Conservation (phyloP, 2,888 invertebrate species). For the Anoncus sp. region DNA sequence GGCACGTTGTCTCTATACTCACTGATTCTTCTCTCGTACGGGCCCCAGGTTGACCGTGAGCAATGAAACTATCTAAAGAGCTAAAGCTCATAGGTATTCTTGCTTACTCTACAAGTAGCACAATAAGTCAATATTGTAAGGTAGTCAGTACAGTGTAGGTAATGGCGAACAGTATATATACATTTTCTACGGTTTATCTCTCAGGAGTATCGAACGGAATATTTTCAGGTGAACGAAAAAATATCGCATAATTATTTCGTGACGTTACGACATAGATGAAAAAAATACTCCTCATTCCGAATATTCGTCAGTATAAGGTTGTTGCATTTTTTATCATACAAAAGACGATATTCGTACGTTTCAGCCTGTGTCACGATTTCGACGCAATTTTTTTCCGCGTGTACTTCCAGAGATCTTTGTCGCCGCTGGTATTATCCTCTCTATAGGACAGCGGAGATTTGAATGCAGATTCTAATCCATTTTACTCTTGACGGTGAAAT, state of each 20-base stretch:
- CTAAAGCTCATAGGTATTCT: slow-evolving; percentile 41
- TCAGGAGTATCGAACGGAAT: not conserved
- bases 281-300: not conserved
- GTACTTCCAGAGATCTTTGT: slow-evolving; percentile 9
- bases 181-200: not conserved
- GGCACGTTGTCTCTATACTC: slow-evolving; percentile 29
- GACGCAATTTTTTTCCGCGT: not conserved
- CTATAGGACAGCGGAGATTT: slow-evolving; percentile 1
- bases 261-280: not conserved
- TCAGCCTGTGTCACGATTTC: not conserved
- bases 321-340: not conserved
- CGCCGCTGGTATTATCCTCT: slow-evolving; percentile 15
- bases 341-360: not conserved
- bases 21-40: slow-evolving; percentile 47
- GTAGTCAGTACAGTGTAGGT: not conserved
- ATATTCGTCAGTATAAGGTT: too few relatives aligned
- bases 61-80: slow-evolving; percentile 59
- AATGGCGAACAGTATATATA: not conserved
- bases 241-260: not conserved
- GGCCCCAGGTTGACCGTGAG: slow-evolving; percentile 52
- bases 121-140: slow-evolving; percentile 1
- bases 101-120: slow-evolving; percentile 15
- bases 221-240: not conserved
- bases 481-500: slow-evolving; percentile 8
- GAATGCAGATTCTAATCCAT: slow-evolving; percentile 25